Conservation (phyloP, 2,797 vertebrate species). For the Hoplostethus atlanticus region DNA sequence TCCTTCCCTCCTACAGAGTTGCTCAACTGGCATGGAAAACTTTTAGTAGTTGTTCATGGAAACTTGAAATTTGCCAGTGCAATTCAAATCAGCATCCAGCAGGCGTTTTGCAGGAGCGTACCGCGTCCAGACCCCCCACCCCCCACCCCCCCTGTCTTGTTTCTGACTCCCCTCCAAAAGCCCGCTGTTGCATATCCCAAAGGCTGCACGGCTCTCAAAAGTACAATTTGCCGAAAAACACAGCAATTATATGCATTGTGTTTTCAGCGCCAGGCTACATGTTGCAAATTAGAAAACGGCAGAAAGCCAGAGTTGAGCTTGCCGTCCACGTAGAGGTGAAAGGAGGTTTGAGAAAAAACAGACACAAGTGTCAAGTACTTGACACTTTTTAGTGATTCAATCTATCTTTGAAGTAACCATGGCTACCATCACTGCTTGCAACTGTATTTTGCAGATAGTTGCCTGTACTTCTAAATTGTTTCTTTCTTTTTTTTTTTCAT, state of each 20-base stretch:
- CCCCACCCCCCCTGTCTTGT: background rate
- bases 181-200: constrained; percentile 54
- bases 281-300: constrained; percentile 29
- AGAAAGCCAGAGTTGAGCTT: constrained; percentile 22
- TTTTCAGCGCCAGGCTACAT: constrained; percentile 25
- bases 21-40: constrained; percentile 58
- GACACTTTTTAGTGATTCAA: too few relatives aligned
- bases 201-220: constrained; percentile 47
- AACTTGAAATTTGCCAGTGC: constrained; percentile 47
- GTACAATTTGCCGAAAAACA: constrained; percentile 52
- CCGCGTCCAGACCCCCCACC: constrained; percentile 42
- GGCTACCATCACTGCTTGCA: constrained; percentile 14
- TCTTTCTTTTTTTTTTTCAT: constrained; percentile 12
- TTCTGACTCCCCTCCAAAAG: constrained; percentile 45
- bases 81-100: constrained; percentile 70
- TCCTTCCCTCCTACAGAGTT: constrained; percentile 36
- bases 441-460: constrained; percentile 16
- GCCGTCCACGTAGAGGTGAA: constrained; percentile 8
- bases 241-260: constrained; percentile 59
- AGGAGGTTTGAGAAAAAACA: constrained; percentile 17
- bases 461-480: constrained; percentile 42
- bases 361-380: background rate
- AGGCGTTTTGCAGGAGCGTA: constrained; percentile 50
- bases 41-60: constrained; percentile 34
- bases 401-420: constrained; percentile 38